Evolutionary conservation across 2,113 vertebrate genomes (phyloP), one percentile per base, ranked within the genome.

Genomic region (Dipodomys merriami): DNA sequence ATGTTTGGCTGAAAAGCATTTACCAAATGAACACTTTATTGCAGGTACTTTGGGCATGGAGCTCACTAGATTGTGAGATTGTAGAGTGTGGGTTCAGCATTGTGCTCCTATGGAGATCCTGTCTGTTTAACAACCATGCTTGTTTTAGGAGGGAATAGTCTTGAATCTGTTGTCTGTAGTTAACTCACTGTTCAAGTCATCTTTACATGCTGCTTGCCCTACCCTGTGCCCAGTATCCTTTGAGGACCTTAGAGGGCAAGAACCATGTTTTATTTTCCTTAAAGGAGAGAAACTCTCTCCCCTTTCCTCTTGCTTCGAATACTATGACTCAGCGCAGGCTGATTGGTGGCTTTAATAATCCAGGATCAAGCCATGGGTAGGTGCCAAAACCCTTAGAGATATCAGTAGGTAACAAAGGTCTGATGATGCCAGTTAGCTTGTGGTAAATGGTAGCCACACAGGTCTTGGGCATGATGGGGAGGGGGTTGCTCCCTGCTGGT

Each of bases 221-320:
- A 9, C 4, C 39, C 49, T 27, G 10, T 11, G 23, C 4, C 7
- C 53, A 57, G 44, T 16, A 27, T 12, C 35, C 46, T 69, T 25
- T 33, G 69, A 71, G 6, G 16, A 35, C 10, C 69, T 86, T 18
- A 65, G 25, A 83, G 53, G 13, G 10, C 6, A 73, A 49, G 57
- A 35, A 2, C 27, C 30, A 27, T 25, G 60, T 68, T 91, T 84
- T 74, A 76, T 74, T 92, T 81, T 83, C n/a, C 39, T 74, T 92
- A 92, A 76, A 95, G 71, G n/a, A n/a, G 1, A 72, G 27, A 15
- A 57, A 69, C 29, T 72, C 53, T 39, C 4, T 83, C 12, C 53
- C 57, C 53, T 76, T 46, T 27, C 23, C 20, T 69, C 44, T 25
- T 83, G 25, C 6, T 72, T 76, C 67, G n/a, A 71, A 71, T 44